These are phyloP conservation scores for Drosophila meridionalis DNA, from an alignment of 2,888 invertebrate species.

Conservation along the genomic window DNA sequence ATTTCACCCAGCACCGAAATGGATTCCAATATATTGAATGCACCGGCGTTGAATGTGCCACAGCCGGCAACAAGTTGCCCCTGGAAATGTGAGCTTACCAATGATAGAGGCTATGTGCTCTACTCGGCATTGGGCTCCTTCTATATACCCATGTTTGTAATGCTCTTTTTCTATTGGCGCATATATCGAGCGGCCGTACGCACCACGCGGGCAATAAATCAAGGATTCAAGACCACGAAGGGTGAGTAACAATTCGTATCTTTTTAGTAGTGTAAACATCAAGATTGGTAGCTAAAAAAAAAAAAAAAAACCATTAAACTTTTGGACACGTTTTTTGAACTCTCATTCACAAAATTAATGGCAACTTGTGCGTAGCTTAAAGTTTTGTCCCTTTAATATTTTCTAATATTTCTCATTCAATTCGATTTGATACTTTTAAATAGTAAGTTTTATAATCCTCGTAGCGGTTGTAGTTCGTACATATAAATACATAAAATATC, in stretches of 20 bases:
- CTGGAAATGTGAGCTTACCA: conserved; percentile 96
- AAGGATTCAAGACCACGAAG: conserved; percentile 95
- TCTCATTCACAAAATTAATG: conserved; percentile 61
- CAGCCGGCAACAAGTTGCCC: conserved; percentile 87
- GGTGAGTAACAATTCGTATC: conserved; percentile 85
- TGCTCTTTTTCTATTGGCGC: conserved; percentile 99
- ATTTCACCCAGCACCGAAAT: conserved; percentile 33
- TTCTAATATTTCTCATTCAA: conserved; percentile 49
- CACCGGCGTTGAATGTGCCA: conserved; percentile 39
- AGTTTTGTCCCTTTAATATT: conserved; percentile 63
- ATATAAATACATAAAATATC: conserved; percentile 34
- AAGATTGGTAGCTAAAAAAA: conserved; percentile 17
- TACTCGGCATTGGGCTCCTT: conserved; percentile 99
- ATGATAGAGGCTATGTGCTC: conserved; percentile 97
- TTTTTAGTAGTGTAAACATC: conserved; percentile 21
- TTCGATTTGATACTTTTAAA: conserved; percentile 38
- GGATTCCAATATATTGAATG: conserved; percentile 47
- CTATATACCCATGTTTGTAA: conserved; percentile 98
- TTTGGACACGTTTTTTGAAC: conserved; percentile 54
- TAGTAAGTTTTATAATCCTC: conserved; percentile 64
- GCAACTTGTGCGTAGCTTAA: conserved; percentile 76
- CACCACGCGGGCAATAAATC: conserved; percentile 96
- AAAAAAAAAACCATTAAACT: conserved; percentile 28
- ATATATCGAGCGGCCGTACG: conserved; percentile 97
- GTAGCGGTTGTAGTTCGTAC: conserved; percentile 71